Percentiles rank a stretch among this genome's conserved stretches.
phyloP scores from a whole-genome alignment of 92 coral and sea anemone genomes.

The Umimayanthus kanabou region DNA sequence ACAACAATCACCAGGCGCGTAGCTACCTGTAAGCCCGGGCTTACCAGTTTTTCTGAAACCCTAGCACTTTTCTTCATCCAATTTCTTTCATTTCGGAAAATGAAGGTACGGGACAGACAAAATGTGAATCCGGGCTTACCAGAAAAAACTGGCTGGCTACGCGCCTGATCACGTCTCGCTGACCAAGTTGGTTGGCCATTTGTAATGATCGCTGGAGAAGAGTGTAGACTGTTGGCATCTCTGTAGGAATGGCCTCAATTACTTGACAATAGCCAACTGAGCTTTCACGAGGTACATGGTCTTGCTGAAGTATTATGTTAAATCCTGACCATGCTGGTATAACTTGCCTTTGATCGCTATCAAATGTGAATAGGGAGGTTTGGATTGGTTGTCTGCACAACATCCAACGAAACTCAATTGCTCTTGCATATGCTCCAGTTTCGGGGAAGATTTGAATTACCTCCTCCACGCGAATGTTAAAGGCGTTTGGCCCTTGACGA shows the following conservation, averaged over 20 bases:
- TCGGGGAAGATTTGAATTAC: slow-evolving; percentile 33
- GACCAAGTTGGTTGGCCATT: slow-evolving; percentile 70
- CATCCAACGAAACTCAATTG: slow-evolving; percentile 72
- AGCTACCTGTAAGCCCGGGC: no score
- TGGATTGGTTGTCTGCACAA: slow-evolving; percentile 58
- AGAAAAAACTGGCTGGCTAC: no score
- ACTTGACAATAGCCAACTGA: slow-evolving; percentile 69
- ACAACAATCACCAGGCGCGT: no score
- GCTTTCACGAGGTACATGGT: slow-evolving; percentile 50
- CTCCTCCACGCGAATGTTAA: slow-evolving; percentile 38
- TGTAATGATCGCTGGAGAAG: slow-evolving; percentile 56
- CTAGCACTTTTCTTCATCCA: no score
- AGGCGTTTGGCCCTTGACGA: slow-evolving; percentile 54
- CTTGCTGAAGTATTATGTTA: slow-evolving; percentile 41
- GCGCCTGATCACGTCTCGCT: slow-evolving; percentile 53
- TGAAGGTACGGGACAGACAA: no score
- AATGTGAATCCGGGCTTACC: no score
- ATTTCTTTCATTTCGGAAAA: no score
- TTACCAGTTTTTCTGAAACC: no score
- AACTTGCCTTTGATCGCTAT: slow-evolving; percentile 49
- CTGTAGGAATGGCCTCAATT: slow-evolving; percentile 74
- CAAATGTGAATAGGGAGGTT: slow-evolving; percentile 42
- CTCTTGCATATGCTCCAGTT: slow-evolving; percentile 38
- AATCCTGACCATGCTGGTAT: slow-evolving; percentile 73
- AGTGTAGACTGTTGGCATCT: slow-evolving; percentile 67